phyloP scores from a whole-genome alignment of 2,113 vertebrate genomes.

The Chloroceryle aenea region DNA sequence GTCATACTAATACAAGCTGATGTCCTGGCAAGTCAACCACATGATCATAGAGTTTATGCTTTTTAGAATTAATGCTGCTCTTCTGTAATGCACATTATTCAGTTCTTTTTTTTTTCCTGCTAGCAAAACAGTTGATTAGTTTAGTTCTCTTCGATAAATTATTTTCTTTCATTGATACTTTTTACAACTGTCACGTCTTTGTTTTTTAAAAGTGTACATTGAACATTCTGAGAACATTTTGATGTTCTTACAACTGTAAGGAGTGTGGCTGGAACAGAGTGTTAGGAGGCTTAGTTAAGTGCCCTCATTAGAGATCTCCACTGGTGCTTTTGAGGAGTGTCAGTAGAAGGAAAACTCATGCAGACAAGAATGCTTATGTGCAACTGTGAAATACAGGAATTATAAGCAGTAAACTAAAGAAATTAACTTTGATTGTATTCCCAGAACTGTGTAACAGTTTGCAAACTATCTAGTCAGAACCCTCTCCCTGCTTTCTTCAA shows the following conservation, averaged over 20 bases:
- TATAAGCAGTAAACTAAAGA: neutral
- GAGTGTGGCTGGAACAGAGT: neutral
- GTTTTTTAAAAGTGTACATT: neutral
- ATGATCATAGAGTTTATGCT: neutral
- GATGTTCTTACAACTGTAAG: neutral
- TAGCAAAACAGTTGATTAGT: neutral
- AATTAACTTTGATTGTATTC: neutral
- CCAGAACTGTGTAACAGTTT: neutral
- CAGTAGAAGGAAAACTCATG: neutral
- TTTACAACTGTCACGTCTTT: neutral
- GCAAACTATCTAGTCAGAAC: neutral
- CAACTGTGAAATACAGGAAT: neutral
- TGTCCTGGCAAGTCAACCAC: neutral
- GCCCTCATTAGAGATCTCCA: neutral
- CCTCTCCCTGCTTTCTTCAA: neutral
- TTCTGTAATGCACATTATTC: neutral
- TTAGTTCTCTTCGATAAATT: neutral
- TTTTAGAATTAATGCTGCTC: neutral
- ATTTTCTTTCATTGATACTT: neutral
- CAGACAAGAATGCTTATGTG: neutral
- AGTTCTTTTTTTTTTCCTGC: neutral
- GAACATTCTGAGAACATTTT: neutral
- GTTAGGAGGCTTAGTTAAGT: neutral
- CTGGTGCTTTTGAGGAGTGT: neutral
- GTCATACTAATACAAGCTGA: neutral